Percentiles rank a stretch among this genome's conserved stretches.
Evolutionary conservation across 2,888 invertebrate species (phyloP).

Genomic region (Fabriciana adippe): DNA sequence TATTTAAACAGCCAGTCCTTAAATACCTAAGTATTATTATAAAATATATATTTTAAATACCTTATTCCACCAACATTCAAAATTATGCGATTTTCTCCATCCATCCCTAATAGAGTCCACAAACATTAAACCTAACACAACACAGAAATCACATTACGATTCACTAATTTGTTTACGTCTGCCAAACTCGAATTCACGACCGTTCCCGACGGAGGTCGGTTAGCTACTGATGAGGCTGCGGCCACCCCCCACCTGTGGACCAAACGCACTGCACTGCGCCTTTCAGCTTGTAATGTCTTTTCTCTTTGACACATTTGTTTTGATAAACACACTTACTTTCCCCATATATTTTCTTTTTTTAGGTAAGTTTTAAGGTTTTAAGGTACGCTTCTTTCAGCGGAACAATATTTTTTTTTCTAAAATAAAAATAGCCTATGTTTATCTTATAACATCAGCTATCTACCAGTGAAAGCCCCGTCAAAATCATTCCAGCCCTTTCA

Average conservation of each 20-base stretch:
- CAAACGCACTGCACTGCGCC: conserved; percentile 71
- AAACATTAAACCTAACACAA: conserved; percentile 36
- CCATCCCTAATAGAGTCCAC: conserved; percentile 77
- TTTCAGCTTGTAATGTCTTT: conserved; percentile 18
- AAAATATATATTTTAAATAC: conserved; percentile 55
- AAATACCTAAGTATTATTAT: conserved; percentile 6
- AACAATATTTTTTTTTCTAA: too few relatives aligned
- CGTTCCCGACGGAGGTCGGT: conserved; percentile 50
- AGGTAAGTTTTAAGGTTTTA: too few relatives aligned
- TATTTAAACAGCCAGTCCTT: too few relatives aligned
- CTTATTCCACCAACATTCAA: conserved; percentile 96
- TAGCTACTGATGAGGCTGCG: conserved; percentile 50
- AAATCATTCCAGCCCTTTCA: too few relatives aligned
- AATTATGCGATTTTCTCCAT: conserved; percentile 96
- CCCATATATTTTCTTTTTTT: background rate
- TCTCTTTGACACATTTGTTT: background rate
- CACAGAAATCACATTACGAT: conserved; percentile 22
- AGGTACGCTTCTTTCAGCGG: too few relatives aligned
- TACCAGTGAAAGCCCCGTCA: too few relatives aligned
- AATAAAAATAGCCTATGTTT: too few relatives aligned
- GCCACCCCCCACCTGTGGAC: conserved; percentile 74
- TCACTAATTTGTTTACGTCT: conserved; percentile 15
- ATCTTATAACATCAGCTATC: too few relatives aligned
- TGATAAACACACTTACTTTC: too few relatives aligned
- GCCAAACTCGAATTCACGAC: conserved; percentile 43